Conservation (phyloP, 2,888 invertebrate species). For the Elaeidobius kamerunicus region DNA sequence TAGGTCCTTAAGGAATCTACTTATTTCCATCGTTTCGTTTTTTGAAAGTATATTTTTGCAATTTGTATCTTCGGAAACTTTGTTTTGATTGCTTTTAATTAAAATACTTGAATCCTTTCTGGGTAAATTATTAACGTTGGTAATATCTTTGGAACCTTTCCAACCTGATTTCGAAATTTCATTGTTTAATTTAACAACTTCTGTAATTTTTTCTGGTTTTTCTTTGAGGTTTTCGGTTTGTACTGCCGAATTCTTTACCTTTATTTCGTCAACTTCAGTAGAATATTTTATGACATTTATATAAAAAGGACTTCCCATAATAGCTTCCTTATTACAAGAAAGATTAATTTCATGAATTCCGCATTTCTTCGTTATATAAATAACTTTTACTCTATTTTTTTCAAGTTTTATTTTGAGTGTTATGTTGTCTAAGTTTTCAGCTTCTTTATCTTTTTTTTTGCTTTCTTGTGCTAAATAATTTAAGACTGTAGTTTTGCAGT, state of each 20-base stretch:
- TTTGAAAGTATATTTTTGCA: too few relatives aligned
- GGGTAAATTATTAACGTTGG: neutral
- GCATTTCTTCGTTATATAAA: conserved; percentile 52
- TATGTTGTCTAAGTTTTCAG: conserved; percentile 45
- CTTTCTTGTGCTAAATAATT: conserved; percentile 8
- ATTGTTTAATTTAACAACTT: neutral
- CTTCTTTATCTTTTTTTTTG: neutral
- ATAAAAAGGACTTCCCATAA: conserved; percentile 59
- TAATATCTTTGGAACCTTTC: neutral
- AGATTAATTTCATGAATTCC: conserved; percentile 59
- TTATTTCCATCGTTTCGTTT: conserved; percentile 8
- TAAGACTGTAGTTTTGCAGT: conserved; percentile 34
- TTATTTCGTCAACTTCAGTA: neutral
- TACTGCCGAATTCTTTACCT: neutral
- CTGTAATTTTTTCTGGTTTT: neutral
- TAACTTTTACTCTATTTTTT: conserved; percentile 54
- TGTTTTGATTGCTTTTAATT: neutral
- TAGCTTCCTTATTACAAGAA: conserved; percentile 55
- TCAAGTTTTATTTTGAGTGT: conserved; percentile 52
- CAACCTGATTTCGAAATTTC: too few relatives aligned
- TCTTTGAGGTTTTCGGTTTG: neutral
- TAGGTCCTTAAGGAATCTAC: conserved; percentile 18
- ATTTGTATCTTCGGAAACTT: neutral
- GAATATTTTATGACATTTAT: conserved; percentile 38
- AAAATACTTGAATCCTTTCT: neutral